phyloP scores from a whole-genome alignment of 2,888 invertebrate species.

The Keiferia lycopersicella region DNA sequence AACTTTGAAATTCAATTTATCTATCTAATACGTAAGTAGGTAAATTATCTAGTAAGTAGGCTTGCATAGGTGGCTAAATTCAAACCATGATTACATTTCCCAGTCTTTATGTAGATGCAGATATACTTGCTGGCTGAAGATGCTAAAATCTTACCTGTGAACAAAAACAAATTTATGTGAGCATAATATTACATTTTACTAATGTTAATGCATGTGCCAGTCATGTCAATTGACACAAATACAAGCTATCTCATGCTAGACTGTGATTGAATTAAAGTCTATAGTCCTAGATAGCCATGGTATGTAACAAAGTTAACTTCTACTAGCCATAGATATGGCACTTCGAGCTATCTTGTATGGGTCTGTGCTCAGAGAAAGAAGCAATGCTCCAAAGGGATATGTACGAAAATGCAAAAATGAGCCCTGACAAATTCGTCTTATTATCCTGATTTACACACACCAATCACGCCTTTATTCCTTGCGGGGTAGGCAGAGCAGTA shows the following conservation, averaged over 20 bases:
- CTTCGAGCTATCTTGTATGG: slow-evolving; percentile 6
- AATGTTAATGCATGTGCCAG: not conserved
- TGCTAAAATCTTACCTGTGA: not conserved
- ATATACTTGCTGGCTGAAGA: not conserved
- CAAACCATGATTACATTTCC: no score
- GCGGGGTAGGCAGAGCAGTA: no score
- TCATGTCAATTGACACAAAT: slow-evolving; percentile 34
- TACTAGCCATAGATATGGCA: slow-evolving; percentile 1
- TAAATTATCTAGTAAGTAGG: no score
- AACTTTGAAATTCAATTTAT: no score
- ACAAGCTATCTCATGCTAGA: slow-evolving; percentile 50
- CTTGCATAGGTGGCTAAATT: no score
- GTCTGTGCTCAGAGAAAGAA: not conserved
- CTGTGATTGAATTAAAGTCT: slow-evolving; percentile 59
- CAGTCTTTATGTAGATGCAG: not conserved
- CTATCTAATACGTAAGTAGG: no score
- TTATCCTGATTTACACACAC: no score
- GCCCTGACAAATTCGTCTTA: no score
- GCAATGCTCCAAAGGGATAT: no score
- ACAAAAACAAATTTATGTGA: not conserved
- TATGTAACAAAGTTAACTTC: slow-evolving; percentile 14
- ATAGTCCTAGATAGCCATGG: slow-evolving; percentile 34
- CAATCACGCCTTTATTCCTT: no score
- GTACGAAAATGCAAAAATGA: no score
- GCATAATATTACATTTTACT: not conserved